phyloP scores from a whole-genome alignment of 2,888 invertebrate genomes.

The Drosophila siamana region DNA sequence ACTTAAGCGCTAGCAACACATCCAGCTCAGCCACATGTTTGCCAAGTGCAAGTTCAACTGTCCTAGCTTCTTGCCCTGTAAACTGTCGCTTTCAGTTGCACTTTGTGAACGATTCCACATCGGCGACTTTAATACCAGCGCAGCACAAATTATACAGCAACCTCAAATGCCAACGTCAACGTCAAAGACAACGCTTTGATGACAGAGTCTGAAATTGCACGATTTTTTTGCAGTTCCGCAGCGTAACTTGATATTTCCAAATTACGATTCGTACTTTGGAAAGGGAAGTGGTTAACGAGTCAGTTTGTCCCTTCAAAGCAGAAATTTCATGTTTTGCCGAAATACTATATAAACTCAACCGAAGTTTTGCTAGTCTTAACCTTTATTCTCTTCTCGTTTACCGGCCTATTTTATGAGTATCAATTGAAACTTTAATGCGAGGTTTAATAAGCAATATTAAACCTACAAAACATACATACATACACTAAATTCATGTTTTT shows the following conservation, averaged over 20 bases:
- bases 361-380: too few species aligned
- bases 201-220: constrained; percentile 25
- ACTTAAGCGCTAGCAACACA: constrained; percentile 23
- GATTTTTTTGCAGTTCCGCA: constrained; percentile 31
- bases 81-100: constrained; percentile 30
- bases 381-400: too few species aligned
- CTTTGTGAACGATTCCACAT: constrained; percentile 32
- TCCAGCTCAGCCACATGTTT: constrained; percentile 13
- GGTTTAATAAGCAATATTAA: too few species aligned
- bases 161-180: constrained; percentile 1
- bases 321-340: background rate
- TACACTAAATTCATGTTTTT: background rate
- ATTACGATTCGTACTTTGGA: constrained; percentile 4
- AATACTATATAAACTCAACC: background rate
- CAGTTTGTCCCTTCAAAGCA: background rate
- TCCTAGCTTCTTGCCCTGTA: constrained; percentile 41
- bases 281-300: background rate
- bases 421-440: too few species aligned
- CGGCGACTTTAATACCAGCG: constrained; percentile 47
- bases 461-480: too few species aligned
- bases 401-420: too few species aligned
- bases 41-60: constrained; percentile 2
- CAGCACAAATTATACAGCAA: constrained; percentile 22
- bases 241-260: constrained; percentile 37
- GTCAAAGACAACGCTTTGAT: constrained; percentile 11